phyloP scores from a whole-genome alignment of 2,888 invertebrate genomes.

The Sepiola atlantica region DNA sequence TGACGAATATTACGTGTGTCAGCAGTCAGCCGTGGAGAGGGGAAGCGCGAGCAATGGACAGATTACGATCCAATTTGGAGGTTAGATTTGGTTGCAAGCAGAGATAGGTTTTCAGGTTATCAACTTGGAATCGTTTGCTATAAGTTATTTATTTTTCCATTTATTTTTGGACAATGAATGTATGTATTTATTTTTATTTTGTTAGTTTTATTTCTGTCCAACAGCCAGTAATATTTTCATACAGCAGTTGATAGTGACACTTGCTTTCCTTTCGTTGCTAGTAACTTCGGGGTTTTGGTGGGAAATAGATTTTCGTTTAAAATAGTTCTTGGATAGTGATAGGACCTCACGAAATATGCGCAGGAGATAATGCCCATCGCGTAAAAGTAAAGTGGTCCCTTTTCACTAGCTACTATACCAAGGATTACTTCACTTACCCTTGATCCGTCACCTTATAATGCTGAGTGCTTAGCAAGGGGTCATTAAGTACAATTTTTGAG shows the following conservation, averaged over 20 bases:
- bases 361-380: no score
- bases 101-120: not conserved
- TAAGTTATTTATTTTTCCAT: not conserved
- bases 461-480: no score
- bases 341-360: no score
- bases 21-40: not conserved
- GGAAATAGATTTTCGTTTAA: no score
- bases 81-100: not conserved
- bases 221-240: not conserved
- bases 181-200: not conserved
- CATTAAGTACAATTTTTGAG: no score
- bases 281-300: not conserved
- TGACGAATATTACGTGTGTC: slow-evolving; percentile 9
- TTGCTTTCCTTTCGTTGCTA: not conserved
- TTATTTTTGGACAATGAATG: no score
- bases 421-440: no score
- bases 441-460: no score
- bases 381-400: no score
- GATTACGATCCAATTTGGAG: not conserved
- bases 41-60: not conserved
- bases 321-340: no score
- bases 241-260: not conserved
- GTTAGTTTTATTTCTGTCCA: not conserved
- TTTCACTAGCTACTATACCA: no score
- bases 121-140: not conserved